phyloP scores from a whole-genome alignment of 2,888 invertebrate species.

The Nyleta sp. region DNA sequence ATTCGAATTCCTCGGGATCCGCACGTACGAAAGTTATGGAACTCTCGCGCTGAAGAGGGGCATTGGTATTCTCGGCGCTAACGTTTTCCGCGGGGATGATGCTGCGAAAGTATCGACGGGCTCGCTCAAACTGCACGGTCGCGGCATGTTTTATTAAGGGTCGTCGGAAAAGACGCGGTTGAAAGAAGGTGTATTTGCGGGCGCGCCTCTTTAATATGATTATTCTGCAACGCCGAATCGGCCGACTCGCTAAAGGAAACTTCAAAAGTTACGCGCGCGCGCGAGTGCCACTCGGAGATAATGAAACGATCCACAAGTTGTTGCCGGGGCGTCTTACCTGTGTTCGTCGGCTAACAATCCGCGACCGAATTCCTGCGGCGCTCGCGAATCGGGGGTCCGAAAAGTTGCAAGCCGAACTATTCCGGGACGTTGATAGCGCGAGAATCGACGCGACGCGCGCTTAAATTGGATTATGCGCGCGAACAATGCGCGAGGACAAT shows the following conservation, averaged over 20 bases:
- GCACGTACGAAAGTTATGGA: conserved; percentile 39
- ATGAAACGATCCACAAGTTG: conserved; percentile 80
- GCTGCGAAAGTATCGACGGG: conserved; percentile 30
- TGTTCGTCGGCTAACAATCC: conserved; percentile 28
- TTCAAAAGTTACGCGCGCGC: conserved; percentile 74
- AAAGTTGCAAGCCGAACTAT: conserved; percentile 16
- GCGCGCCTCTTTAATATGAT: conserved; percentile 71
- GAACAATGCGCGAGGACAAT: conserved; percentile 17
- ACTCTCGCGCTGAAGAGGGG: neutral
- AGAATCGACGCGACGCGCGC: conserved; percentile 20
- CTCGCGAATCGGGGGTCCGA: neutral
- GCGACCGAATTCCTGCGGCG: conserved; percentile 6
- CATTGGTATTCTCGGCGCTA: conserved; percentile 3
- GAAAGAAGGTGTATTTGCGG: conserved; percentile 37
- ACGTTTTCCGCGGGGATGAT: neutral
- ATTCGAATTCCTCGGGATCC: neutral
- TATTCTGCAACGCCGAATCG: conserved; percentile 73
- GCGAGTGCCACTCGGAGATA: conserved; percentile 76
- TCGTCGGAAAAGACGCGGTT: conserved; percentile 50
- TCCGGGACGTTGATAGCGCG: conserved; percentile 17
- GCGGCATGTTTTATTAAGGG: conserved; percentile 46
- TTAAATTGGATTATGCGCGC: conserved; percentile 38
- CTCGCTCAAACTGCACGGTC: conserved; percentile 32
- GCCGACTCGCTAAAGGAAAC: conserved; percentile 73
- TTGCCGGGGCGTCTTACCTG: conserved; percentile 52